Conservation (phyloP, 2,797 vertebrate species). For the Acanthurus lineatus region DNA sequence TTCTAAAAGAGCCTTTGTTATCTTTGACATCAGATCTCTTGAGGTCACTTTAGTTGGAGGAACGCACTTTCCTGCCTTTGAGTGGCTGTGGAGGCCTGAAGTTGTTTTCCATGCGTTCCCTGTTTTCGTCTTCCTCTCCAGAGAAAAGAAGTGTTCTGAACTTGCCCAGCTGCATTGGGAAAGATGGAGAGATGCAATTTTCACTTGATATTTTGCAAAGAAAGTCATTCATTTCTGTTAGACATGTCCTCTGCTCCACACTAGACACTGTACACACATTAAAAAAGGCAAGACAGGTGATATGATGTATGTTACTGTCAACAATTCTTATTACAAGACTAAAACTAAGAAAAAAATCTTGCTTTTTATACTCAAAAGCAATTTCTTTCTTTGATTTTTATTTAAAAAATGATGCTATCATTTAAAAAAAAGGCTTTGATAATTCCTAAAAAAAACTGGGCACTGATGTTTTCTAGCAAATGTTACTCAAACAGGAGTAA, state of each 20-base stretch:
- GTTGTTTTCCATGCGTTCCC: slow-evolving; percentile 95
- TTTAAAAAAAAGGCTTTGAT: not conserved
- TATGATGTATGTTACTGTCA: not conserved
- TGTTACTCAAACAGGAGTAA: not conserved
- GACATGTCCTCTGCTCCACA: not conserved
- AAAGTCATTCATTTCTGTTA: not conserved
- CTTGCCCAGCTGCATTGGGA: slow-evolving; percentile 89
- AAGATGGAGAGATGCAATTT: slow-evolving; percentile 1
- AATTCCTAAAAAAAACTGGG: not conserved
- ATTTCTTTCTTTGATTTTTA: not conserved
- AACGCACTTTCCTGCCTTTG: slow-evolving; percentile 91
- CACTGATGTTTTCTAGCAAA: not conserved
- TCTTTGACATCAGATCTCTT: not conserved
- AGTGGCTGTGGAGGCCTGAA: slow-evolving; percentile 95
- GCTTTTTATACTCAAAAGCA: not conserved
- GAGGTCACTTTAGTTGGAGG: slow-evolving; percentile 85
- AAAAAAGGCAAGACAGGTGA: not conserved
- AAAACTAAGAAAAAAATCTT: not conserved
- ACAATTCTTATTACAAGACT: slow-evolving; percentile 2
- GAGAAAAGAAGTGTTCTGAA: slow-evolving; percentile 92
- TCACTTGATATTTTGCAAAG: not conserved
- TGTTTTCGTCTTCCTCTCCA: slow-evolving; percentile 88
- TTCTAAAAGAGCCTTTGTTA: slow-evolving; percentile 21
- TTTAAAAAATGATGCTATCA: not conserved
- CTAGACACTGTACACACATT: not conserved